Conservation (phyloP, 2,888 invertebrate species). For the Rugalucina vietnamica region DNA sequence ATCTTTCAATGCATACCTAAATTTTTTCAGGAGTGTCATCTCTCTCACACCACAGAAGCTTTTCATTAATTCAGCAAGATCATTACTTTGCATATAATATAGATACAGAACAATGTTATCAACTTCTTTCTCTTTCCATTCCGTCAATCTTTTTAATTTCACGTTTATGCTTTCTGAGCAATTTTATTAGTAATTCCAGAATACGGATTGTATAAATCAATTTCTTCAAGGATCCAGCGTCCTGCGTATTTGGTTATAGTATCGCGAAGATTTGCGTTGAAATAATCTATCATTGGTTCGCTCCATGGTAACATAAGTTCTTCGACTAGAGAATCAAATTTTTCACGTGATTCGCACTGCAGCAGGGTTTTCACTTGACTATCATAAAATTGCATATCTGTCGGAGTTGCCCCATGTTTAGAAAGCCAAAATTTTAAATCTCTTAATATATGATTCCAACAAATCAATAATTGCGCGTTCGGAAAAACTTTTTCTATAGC, state of each 20-base stretch:
- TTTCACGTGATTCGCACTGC: background rate
- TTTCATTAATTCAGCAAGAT: background rate
- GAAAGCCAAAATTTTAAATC: conserved; percentile 42
- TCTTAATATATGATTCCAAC: conserved; percentile 48
- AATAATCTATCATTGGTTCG: conserved; percentile 32
- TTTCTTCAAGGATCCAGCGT: conserved; percentile 25
- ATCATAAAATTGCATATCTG: conserved; percentile 23
- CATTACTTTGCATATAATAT: conserved; percentile 15
- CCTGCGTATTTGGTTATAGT: conserved; percentile 17
- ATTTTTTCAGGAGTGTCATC: background rate
- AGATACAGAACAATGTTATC: conserved; percentile 17
- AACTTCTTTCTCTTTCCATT: conserved; percentile 6
- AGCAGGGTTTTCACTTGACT: background rate
- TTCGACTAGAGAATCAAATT: background rate
- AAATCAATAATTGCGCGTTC: conserved; percentile 12
- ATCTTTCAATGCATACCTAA: background rate
- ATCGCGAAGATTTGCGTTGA: conserved; percentile 16
- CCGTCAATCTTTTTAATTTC: background rate
- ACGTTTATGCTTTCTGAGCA: conserved; percentile 18
- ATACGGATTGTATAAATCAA: conserved; percentile 5
- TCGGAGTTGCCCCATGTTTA: conserved; percentile 21
- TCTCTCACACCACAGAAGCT: conserved; percentile 2
- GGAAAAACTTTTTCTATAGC: conserved; percentile 19
- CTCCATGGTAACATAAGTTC: conserved; percentile 23
- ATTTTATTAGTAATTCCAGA: conserved; percentile 10